Conservation (phyloP, 1,140 invertebrate genomes). For the Bombus superbus region DNA sequence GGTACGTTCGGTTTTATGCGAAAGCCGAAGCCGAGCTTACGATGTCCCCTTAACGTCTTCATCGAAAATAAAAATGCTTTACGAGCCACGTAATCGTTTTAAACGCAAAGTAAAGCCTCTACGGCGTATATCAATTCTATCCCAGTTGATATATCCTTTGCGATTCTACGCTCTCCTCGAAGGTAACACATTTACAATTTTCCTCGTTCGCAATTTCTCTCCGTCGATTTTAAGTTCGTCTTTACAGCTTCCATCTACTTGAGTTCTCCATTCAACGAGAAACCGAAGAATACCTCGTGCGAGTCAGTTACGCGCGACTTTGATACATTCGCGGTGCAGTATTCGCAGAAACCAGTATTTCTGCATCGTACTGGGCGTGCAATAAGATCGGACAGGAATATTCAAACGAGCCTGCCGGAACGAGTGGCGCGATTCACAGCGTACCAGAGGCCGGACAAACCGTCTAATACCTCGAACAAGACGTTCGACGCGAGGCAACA, state of each 20-base stretch:
- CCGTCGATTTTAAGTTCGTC: neutral
- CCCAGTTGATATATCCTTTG: neutral
- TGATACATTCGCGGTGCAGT: neutral
- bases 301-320: neutral
- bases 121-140: neutral
- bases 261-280: neutral
- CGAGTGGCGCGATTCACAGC: neutral
- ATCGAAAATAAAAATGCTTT: neutral
- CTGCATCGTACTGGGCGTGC: neutral
- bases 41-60: neutral
- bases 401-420: neutral
- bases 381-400: slow-evolving; percentile 5
- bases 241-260: neutral
- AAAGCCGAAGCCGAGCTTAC: too few species aligned
- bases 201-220: neutral
- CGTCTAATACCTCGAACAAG: neutral
- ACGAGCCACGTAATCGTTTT: neutral
- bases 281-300: neutral
- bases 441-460: neutral
- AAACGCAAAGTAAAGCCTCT: neutral
- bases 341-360: slow-evolving; percentile 1
- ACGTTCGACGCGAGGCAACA: neutral
- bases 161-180: neutral
- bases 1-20: neutral
- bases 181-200: neutral